Base-by-base conservation (phyloP, 2,113 vertebrate species). In the Melanostigma gelatinosum region DNA sequence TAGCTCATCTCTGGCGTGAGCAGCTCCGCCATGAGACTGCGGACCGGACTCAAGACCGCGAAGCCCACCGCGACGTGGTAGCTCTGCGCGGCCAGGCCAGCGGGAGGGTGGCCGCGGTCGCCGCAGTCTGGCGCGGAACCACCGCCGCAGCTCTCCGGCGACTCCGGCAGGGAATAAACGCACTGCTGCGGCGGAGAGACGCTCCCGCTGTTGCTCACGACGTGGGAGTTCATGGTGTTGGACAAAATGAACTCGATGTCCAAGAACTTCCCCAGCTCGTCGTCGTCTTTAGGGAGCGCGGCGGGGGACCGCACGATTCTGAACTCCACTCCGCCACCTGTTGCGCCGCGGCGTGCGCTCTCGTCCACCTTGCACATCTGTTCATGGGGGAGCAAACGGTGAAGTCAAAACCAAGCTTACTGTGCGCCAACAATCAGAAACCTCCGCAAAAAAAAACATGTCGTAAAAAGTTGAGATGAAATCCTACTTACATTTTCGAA, bases 221-320 rank as follows among this genome's bases (percentile, higher is more conserved):
- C 77, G 6, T 92, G 93, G 5, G 93, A 89, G 66, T 89, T 79
- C 63, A 95, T 92, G 0, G 94, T 95, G 92, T 98, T 97, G 0
- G 96, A 95, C 77, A 98, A 81, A 83, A 98, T 98, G 90, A 98
- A 98, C 38, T 98, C 97, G 67, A 98, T 92, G 89, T 98, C 97
- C 82, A 98, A 72, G 85, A 96, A 97, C 61, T 94, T 96, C 12
- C 93, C 95, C 65, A 98, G 84, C 3, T 97, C 97, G 79, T 98
- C 97, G 0, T 97, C 97, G 29, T 98, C 97, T 75, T 63, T 90
- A 4, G 79, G 34, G 1, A 72, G 66, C 42, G 94, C 69, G 3
- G 86, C 80, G 0, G 91, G 93, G 68, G 85, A 90, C 79, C 95
- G 95, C 8, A 94, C 82, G 58, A 95, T 94, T 89, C 93, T 94